These are phyloP conservation scores for Corvus moneduloides DNA, from an alignment of 2,113 vertebrate genomes.

Conservation along the genomic window DNA sequence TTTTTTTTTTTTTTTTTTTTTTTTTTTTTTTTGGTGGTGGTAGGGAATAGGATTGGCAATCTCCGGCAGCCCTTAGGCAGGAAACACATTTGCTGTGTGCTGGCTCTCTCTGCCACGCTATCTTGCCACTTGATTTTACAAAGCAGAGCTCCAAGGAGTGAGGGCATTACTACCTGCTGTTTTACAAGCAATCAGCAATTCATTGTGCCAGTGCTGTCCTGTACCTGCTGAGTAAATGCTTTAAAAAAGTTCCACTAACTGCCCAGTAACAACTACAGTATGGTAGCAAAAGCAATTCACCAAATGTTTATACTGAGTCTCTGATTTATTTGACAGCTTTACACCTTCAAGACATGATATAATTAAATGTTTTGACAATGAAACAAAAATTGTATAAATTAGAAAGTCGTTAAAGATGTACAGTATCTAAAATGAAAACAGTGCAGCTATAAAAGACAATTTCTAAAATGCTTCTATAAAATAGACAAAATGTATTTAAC, in stretches of 20 bases:
- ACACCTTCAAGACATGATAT: slow-evolving; percentile 81
- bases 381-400: slow-evolving; percentile 85
- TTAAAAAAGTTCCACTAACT: slow-evolving; percentile 63
- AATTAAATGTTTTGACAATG: slow-evolving; percentile 87
- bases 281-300: slow-evolving; percentile 76
- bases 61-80: neutral
- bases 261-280: slow-evolving; percentile 59
- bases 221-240: slow-evolving; percentile 77
- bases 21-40: too few relatives aligned
- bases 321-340: slow-evolving; percentile 88
- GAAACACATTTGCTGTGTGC: neutral
- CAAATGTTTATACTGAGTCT: slow-evolving; percentile 78
- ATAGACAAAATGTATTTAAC: slow-evolving; percentile 7
- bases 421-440: slow-evolving; percentile 73
- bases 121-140: slow-evolving; percentile 46
- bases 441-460: slow-evolving; percentile 18
- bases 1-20: too few relatives aligned
- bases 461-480: slow-evolving; percentile 57
- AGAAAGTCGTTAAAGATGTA: slow-evolving; percentile 75
- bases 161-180: slow-evolving; percentile 77
- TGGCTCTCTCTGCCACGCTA: neutral
- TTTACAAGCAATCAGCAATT: slow-evolving; percentile 78
- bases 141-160: slow-evolving; percentile 52
- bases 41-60: neutral
- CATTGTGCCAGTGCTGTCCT: slow-evolving; percentile 64